phyloP scores from a whole-genome alignment of 2,113 vertebrate species.

The Scalopus aquaticus region DNA sequence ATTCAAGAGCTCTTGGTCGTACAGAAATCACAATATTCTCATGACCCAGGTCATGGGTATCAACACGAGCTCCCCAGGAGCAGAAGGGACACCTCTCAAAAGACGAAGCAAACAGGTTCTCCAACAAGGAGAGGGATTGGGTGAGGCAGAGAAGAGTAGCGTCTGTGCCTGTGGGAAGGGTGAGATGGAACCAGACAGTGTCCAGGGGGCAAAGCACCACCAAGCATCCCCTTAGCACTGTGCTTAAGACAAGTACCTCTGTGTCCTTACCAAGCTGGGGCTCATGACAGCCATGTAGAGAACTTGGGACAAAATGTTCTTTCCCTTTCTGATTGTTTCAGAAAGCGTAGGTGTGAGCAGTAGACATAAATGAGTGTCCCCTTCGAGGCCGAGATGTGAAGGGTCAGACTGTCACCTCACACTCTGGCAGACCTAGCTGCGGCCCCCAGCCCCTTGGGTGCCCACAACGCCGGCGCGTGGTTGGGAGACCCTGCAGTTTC shows the following conservation, averaged over 20 bases:
- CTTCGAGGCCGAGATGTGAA: not conserved
- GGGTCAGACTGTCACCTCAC: not conserved
- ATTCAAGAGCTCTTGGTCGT: not conserved
- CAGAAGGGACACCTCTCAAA: not conserved
- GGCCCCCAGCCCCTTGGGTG: rapidly evolving
- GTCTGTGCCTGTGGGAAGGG: not conserved
- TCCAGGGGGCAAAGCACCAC: not conserved
- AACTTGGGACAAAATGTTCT: not conserved
- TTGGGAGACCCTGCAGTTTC: not conserved
- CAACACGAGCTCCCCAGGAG: not conserved
- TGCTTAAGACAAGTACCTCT: not conserved
- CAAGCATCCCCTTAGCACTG: not conserved
- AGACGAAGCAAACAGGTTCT: not conserved
- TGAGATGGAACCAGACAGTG: not conserved
- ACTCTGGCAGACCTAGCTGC: not conserved
- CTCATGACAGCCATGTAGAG: not conserved
- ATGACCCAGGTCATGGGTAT: not conserved
- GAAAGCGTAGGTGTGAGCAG: not conserved
- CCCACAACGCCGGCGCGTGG: not conserved
- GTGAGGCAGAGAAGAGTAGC: not conserved
- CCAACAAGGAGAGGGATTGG: not conserved
- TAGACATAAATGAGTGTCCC: not conserved
- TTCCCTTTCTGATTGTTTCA: not conserved
- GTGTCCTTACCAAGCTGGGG: not conserved
- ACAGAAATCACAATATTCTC: not conserved